Conservation (phyloP, 2,888 invertebrate species). For the Coecobrya sp. region DNA sequence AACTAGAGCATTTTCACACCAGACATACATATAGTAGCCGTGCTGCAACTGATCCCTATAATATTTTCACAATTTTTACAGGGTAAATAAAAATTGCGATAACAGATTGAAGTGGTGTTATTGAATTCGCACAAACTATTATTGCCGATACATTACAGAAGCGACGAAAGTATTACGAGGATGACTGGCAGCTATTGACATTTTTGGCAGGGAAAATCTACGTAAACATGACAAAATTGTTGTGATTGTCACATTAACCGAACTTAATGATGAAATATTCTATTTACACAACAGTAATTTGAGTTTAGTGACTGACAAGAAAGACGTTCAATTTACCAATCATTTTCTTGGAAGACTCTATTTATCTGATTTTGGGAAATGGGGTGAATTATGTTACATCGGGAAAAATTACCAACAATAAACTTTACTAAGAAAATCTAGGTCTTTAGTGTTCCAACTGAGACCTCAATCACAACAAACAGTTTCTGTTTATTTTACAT, state of each 20-base stretch:
- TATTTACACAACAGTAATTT: background rate
- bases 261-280: conserved; percentile 9
- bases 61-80: no score
- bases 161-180: background rate
- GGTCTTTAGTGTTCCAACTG: no score
- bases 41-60: background rate
- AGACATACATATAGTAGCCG: background rate
- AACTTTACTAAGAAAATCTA: no score
- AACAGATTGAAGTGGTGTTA: background rate
- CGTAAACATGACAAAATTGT: conserved; percentile 39
- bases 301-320: background rate
- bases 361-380: background rate
- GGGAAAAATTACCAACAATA: no score
- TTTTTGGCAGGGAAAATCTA: conserved; percentile 43
- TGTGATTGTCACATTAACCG: conserved; percentile 27
- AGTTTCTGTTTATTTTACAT: background rate
- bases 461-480: background rate
- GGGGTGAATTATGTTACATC: no score
- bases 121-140: background rate
- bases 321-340: background rate
- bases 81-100: no score
- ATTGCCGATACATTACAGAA: background rate
- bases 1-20: background rate
- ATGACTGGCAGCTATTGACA: conserved; percentile 10
- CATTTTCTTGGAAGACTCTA: background rate